These are phyloP conservation scores for Pollenia angustigena DNA, from an alignment of 2,888 invertebrate species.

Conservation along the genomic window DNA sequence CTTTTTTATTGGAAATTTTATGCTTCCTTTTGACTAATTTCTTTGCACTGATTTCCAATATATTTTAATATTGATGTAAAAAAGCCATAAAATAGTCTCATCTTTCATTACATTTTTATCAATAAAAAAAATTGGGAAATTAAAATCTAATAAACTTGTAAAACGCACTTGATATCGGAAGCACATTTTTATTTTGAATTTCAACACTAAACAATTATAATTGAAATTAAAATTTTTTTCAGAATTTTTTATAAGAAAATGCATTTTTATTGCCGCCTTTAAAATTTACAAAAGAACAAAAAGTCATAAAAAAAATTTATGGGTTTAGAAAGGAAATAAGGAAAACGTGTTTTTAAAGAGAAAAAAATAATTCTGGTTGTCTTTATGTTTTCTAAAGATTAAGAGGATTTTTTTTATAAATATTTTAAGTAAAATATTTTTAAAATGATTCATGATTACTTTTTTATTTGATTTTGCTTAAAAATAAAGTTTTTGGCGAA, in stretches of 20 bases:
- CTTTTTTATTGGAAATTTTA: conserved; percentile 22
- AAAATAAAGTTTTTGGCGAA: too few relatives aligned
- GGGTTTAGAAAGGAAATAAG: neutral
- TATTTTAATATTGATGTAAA: conserved; percentile 6
- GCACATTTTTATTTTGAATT: neutral
- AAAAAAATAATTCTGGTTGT: too few relatives aligned
- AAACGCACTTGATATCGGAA: conserved; percentile 12
- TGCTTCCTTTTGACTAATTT: conserved; percentile 42
- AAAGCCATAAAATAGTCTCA: conserved; percentile 38
- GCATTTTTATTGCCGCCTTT: neutral
- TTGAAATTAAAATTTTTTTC: neutral
- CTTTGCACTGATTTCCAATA: conserved; percentile 61
- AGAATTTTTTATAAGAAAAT: conserved; percentile 12
- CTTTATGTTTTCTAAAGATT: too few relatives aligned
- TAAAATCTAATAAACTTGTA: conserved; percentile 34
- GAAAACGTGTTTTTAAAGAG: neutral
- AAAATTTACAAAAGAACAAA: neutral
- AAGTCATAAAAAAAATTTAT: conserved; percentile 3
- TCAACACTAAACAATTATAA: neutral
- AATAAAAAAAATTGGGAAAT: conserved; percentile 23
- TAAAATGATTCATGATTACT: too few relatives aligned
- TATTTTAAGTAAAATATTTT: too few relatives aligned
- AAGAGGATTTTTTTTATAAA: too few relatives aligned
- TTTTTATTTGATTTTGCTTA: too few relatives aligned
- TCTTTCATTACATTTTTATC: conserved; percentile 35